These are phyloP conservation scores for Gymnocypris eckloni DNA, from an alignment of 2,797 vertebrate genomes.

Conservation along the genomic window DNA sequence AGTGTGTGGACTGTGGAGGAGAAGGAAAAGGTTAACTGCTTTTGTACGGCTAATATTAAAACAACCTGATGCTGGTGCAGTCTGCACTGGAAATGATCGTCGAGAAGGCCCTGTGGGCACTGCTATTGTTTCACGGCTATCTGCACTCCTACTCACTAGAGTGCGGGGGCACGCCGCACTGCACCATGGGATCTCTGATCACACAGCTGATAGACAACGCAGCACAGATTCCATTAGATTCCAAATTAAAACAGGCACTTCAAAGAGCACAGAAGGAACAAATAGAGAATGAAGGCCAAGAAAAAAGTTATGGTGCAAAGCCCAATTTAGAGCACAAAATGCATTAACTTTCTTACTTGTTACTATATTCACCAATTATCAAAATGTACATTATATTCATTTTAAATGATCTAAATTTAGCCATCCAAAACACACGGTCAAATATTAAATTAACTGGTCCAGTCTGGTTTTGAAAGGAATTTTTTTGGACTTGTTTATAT, in stretches of 20 bases:
- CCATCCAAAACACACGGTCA: neutral
- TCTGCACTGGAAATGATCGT: constrained; percentile 71
- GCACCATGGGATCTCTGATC: constrained; percentile 79
- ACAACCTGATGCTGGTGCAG: constrained; percentile 54
- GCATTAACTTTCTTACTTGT: neutral
- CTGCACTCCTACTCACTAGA: constrained; percentile 78
- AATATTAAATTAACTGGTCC: neutral
- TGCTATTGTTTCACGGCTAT: constrained; percentile 79
- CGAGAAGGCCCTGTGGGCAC: constrained; percentile 62
- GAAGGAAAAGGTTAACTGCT: constrained; percentile 3
- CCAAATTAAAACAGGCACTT: constrained; percentile 83
- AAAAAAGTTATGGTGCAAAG: constrained; percentile 69
- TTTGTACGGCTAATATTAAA: constrained; percentile 8
- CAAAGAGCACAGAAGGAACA: constrained; percentile 74
- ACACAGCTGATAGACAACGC: constrained; percentile 77
- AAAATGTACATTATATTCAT: too few relatives aligned
- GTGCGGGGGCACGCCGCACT: constrained; percentile 74
- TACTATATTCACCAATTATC: neutral
- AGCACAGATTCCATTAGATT: constrained; percentile 81
- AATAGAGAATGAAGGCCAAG: constrained; percentile 72
- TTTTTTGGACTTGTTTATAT: neutral
- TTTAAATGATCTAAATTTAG: neutral
- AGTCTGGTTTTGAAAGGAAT: neutral
- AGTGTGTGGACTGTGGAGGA: constrained; percentile 7
- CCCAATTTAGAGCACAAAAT: constrained; percentile 63